These are phyloP conservation scores for Pachyseris speciosa DNA, from an alignment of 64 coral and sea anemone genomes.

Conservation along the genomic window DNA sequence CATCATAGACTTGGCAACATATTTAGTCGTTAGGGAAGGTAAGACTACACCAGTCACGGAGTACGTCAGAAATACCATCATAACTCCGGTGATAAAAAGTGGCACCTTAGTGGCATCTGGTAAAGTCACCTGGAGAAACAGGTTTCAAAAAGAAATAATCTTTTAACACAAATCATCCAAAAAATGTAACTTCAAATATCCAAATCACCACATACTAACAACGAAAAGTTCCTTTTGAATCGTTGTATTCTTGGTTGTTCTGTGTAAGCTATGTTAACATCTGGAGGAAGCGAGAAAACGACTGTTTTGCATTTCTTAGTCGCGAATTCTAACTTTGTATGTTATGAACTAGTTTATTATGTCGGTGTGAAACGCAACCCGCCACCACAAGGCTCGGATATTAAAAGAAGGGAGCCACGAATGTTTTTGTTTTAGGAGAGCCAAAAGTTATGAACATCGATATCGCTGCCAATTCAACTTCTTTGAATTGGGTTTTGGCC, in stretches of 20 bases:
- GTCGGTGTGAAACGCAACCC: background rate
- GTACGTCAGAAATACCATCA: slow-evolving; percentile 79
- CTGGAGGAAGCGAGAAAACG: background rate
- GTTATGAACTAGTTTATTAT: background rate
- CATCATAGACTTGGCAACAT: slow-evolving; percentile 63
- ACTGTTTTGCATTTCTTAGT: background rate
- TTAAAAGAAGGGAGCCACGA: background rate
- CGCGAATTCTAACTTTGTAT: background rate
- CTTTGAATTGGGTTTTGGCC: background rate
- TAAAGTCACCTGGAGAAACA: slow-evolving; percentile 44
- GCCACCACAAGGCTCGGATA: background rate
- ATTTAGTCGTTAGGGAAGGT: slow-evolving; percentile 70
- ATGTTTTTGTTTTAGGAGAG: background rate
- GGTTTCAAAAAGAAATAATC: background rate
- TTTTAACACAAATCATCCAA: background rate
- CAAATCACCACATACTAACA: background rate
- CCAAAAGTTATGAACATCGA: background rate
- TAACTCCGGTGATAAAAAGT: slow-evolving; percentile 64
- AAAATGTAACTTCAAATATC: background rate
- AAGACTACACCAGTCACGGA: slow-evolving; percentile 67
- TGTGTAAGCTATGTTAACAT: background rate
- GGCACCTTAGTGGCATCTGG: slow-evolving; percentile 37
- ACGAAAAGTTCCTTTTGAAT: background rate
- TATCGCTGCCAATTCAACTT: background rate
- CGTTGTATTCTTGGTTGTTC: background rate